phyloP scores from a whole-genome alignment of 1,140 invertebrate species.

The Hyphantria cunea region DNA sequence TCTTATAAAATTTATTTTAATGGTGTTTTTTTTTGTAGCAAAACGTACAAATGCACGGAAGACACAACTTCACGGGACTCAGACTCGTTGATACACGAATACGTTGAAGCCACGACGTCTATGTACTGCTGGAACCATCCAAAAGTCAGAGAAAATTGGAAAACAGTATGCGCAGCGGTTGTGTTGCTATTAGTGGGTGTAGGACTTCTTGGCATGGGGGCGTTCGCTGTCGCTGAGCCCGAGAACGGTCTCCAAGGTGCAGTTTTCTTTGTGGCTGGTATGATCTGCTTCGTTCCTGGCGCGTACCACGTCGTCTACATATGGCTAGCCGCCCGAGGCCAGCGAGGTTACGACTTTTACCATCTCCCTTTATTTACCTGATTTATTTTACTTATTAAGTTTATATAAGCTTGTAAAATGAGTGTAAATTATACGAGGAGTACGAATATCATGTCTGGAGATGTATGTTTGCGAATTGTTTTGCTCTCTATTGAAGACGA shows the following conservation, averaged over 20 bases:
- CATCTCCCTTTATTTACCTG: constrained; percentile 91
- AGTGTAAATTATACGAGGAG: constrained; percentile 34
- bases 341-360: constrained; percentile 91
- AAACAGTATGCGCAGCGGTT: constrained; percentile 90
- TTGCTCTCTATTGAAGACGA: constrained; percentile 27
- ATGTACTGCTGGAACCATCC: constrained; percentile 90
- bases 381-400: constrained; percentile 51
- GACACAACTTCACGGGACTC: constrained; percentile 89
- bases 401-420: constrained; percentile 39
- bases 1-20: too few relatives aligned
- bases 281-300: constrained; percentile 91
- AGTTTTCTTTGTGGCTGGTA: constrained; percentile 90
- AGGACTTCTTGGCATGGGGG: constrained; percentile 88
- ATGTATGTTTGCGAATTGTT: constrained; percentile 19
- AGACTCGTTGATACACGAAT: constrained; percentile 90
- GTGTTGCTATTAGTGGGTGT: constrained; percentile 88
- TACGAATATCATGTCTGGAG: constrained; percentile 30
- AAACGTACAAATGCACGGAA: constrained; percentile 85
- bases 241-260: constrained; percentile 88
- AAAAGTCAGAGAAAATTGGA: constrained; percentile 92
- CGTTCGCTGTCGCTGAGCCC: constrained; percentile 86
- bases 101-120: constrained; percentile 84
- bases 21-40: constrained; percentile 66
- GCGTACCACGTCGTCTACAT: constrained; percentile 93
- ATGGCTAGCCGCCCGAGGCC: constrained; percentile 90